A percentile compares a stretch with the other conserved stretches of the same genome.
Conservation (phyloP, 2,888 invertebrate species). For the Cyclophora albipunctata region DNA sequence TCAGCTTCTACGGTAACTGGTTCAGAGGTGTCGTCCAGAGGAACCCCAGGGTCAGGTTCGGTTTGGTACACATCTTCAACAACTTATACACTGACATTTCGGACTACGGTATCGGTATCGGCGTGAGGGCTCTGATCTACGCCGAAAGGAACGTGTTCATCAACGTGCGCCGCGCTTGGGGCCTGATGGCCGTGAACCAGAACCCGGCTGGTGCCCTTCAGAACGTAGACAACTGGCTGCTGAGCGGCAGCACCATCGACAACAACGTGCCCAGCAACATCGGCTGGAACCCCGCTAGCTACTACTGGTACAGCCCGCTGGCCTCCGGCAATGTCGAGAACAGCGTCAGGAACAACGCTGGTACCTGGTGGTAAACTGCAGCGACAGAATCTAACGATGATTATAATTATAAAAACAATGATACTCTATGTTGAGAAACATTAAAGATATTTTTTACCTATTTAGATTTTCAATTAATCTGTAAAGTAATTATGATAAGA, state of each 20-base stretch:
- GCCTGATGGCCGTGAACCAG: neutral
- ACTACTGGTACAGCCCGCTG: constrained; percentile 5
- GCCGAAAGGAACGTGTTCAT: constrained; percentile 11
- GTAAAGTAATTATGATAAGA: no score
- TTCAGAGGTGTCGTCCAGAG: constrained; percentile 11
- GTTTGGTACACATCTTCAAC: constrained; percentile 14
- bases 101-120: constrained; percentile 9
- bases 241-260: constrained; percentile 2
- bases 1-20: constrained; percentile 13
- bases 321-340: constrained; percentile 2
- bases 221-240: constrained; percentile 3
- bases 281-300: constrained; percentile 3
- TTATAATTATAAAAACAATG: no score
- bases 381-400: no score
- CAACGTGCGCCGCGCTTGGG: constrained; percentile 11
- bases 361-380: neutral
- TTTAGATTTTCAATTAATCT: no score
- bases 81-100: constrained; percentile 14
- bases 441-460: no score
- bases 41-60: constrained; percentile 14
- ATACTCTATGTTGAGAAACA: no score
- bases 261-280: constrained; percentile 1
- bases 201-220: constrained; percentile 1
- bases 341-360: constrained; percentile 2
- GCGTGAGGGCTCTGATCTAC: constrained; percentile 6